Percentiles rank a stretch among this genome's conserved stretches.
phyloP scores from a whole-genome alignment of 1,140 invertebrate genomes.

The Drosophila miranda region DNA sequence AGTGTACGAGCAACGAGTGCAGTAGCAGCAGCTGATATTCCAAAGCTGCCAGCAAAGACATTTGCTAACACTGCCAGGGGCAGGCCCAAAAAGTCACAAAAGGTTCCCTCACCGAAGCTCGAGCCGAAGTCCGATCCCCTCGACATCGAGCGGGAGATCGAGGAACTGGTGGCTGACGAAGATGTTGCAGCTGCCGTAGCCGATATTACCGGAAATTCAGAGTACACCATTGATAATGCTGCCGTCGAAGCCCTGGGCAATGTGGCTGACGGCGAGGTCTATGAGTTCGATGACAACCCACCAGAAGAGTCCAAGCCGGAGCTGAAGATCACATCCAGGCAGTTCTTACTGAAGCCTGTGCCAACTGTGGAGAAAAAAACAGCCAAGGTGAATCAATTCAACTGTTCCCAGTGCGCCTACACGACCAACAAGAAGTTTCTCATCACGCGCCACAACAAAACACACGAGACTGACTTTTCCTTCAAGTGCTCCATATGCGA shows the following conservation, averaged over 20 bases:
- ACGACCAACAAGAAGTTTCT: constrained; percentile 94
- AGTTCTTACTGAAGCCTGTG: constrained; percentile 47
- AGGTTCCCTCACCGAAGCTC: too few relatives aligned
- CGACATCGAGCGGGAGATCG: constrained; percentile 32
- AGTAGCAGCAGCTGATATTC: constrained; percentile 5
- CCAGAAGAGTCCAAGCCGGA: constrained; percentile 82
- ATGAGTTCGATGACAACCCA: constrained; percentile 83
- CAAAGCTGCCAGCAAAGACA: not conserved
- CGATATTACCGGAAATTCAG: not conserved
- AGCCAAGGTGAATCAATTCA: constrained; percentile 88
- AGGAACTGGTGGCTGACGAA: constrained; percentile 39
- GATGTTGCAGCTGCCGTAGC: constrained; percentile 2
- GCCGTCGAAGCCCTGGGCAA: constrained; percentile 26
- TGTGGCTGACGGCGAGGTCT: constrained; percentile 61
- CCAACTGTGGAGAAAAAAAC: constrained; percentile 65
- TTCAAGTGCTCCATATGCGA: constrained; percentile 97
- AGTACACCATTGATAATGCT: constrained; percentile 22
- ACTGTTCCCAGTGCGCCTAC: constrained; percentile 96
- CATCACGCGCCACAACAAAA: constrained; percentile 96
- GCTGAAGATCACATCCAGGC: constrained; percentile 30
- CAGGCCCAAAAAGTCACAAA: not conserved
- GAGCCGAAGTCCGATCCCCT: constrained; percentile 2
- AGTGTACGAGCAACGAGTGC: constrained; percentile 43
- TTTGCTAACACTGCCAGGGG: not conserved
- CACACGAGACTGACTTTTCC: constrained; percentile 96